Evolutionary conservation across 1,140 invertebrate genomes (phyloP).

Genomic region (Tenebrio molitor): DNA sequence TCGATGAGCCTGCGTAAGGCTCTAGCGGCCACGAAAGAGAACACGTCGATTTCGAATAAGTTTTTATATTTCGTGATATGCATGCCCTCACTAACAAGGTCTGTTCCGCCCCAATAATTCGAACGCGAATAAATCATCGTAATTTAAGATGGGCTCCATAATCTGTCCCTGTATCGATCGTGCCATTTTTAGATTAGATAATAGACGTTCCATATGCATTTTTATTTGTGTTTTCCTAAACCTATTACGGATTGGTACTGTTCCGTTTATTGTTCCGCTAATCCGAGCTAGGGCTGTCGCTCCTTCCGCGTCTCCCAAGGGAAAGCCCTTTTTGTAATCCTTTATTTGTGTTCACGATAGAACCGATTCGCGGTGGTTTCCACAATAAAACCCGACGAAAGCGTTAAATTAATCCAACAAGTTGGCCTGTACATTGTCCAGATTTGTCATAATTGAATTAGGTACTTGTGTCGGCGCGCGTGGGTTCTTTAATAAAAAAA

Average conservation of each 20-base stretch:
- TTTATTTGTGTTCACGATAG: conserved; percentile 23
- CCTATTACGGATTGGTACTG: conserved; percentile 21
- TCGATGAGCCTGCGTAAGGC: conserved; percentile 45
- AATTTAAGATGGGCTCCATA: conserved; percentile 36
- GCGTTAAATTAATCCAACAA: conserved; percentile 13
- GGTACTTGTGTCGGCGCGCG: too few relatives aligned
- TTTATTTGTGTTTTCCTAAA: neutral
- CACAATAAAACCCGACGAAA: conserved; percentile 16
- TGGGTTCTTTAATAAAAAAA: too few relatives aligned
- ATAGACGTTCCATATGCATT: conserved; percentile 25
- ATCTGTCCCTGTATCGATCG: conserved; percentile 19
- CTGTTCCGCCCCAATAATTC: conserved; percentile 25
- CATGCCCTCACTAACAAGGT: conserved; percentile 33
- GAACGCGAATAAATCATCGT: conserved; percentile 27
- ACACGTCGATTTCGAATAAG: conserved; percentile 31
- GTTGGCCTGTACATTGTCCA: conserved; percentile 7
- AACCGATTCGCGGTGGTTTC: neutral
- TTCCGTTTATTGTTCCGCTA: neutral
- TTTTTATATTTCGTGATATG: conserved; percentile 42
- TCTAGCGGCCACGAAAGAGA: conserved; percentile 28
- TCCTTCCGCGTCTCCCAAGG: neutral
- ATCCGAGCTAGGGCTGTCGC: neutral
- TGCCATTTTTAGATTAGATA: conserved; percentile 30
- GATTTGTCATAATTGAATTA: conserved; percentile 21
- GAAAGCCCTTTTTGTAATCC: conserved; percentile 16